phyloP scores from a whole-genome alignment of 2,797 vertebrate species.

The Lagorchestes hirsutus region DNA sequence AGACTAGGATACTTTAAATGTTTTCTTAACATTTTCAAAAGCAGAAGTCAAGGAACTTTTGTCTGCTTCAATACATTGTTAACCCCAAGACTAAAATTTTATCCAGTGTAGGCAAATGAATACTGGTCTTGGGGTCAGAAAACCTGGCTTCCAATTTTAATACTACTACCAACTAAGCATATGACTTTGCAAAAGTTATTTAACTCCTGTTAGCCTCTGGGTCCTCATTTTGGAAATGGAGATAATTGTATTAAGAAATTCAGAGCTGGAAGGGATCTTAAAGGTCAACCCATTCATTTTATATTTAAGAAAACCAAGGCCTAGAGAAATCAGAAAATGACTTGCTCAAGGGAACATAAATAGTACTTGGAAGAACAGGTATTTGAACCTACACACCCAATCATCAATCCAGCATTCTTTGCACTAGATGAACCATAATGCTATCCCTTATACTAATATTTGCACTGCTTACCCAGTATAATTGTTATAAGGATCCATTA shows the following conservation, averaged over 20 bases:
- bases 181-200: not conserved
- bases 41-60: not conserved
- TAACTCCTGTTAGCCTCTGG: not conserved
- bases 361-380: not conserved
- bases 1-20: too few relatives aligned
- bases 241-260: not conserved
- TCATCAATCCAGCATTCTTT: not conserved
- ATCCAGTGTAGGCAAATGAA: not conserved
- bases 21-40: not conserved
- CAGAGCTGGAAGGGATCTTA: not conserved
- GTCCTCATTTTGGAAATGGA: not conserved
- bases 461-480: not conserved
- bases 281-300: not conserved
- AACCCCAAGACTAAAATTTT: not conserved
- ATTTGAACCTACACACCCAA: not conserved
- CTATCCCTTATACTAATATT: not conserved
- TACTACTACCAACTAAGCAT: not conserved
- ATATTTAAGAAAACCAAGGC: not conserved
- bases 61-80: not conserved
- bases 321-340: not conserved
- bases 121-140: not conserved
- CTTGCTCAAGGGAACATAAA: not conserved
- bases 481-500: not conserved
- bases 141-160: not conserved
- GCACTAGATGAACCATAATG: not conserved